Evolutionary conservation across 2,888 invertebrate genomes (phyloP), one percentile per base, ranked within the genome.

Genomic region (Yponomeuta cagnagella): DNA sequence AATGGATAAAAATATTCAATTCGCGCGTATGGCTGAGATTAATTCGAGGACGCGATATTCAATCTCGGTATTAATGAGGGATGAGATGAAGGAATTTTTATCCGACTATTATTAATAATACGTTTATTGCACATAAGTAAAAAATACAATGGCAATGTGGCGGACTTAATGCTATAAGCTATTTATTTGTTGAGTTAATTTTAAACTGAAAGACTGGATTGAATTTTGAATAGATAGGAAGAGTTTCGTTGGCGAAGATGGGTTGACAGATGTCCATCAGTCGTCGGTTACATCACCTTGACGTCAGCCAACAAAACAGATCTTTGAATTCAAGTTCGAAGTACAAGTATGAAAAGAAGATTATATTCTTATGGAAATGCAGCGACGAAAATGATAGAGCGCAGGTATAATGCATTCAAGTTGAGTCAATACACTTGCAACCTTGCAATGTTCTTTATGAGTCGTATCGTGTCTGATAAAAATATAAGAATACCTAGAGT

Each of bases 341-440:
- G 67, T 43, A 65, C 31, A 52, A 48, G 68, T 52, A 68, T 31
- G 48, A 52, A 68, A 68, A 68, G 23, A 65, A 48, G 15, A 70
- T 65, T 31, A 64, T 23, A 23, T 70, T 70, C 77, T 75, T 81
- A 82, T 81, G 77, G 77, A 80, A 83, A 84, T 85, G 82, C 85
- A 84, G 73, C 77, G 73, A 79, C 86, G 86, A 87, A 86, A 82
- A 76, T 78, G 85, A 86, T 87, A 87, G 86, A 85, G 81, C 82
- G 82, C 78, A 74, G 79, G 84, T 88, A 89, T 89, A 90, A 86
- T 80, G 81, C 87, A 88, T 88, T 88, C 85, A 87, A 86, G 80
- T 82, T 86, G 84, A 87, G 91, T 91, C 91, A 90, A 90, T 88
- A 90, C 87, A 88, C 90, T 88, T 85, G 82, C 90, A 91, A 91